Percentiles rank a stretch among this genome's conserved stretches.
These are phyloP conservation scores for Fundulus diaphanus DNA, from an alignment of 2,797 vertebrate species.

Conservation along the genomic window DNA sequence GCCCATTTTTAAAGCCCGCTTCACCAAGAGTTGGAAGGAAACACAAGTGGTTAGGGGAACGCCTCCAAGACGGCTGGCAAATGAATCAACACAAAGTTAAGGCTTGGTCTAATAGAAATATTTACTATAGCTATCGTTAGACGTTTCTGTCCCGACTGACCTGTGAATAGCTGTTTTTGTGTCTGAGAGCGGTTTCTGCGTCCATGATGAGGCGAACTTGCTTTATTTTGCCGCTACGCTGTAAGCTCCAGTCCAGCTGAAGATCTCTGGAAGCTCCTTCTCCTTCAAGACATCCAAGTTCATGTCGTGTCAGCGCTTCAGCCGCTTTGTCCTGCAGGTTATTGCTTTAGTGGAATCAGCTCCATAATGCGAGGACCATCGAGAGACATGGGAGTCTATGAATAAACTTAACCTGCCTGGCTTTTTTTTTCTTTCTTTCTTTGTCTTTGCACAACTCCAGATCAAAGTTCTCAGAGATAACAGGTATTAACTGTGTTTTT, in stretches of 20 bases:
- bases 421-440: constrained; percentile 17
- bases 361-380: constrained; percentile 27
- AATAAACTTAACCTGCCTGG: constrained; percentile 20
- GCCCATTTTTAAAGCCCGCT: background rate
- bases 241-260: constrained; percentile 57
- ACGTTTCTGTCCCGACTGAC: constrained; percentile 57
- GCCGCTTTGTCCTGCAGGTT: constrained; percentile 14
- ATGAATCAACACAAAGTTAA: background rate
- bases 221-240: background rate
- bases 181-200: constrained; percentile 35
- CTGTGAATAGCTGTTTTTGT: constrained; percentile 44
- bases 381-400: constrained; percentile 27
- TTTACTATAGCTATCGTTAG: no score
- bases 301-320: constrained; percentile 38
- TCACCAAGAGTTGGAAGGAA: background rate
- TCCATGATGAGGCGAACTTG: constrained; percentile 54
- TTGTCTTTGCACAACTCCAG: constrained; percentile 64
- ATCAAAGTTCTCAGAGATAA: constrained; percentile 85
- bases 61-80: background rate
- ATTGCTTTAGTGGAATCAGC: constrained; percentile 15
- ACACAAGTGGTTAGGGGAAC: background rate
- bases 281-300: constrained; percentile 15
- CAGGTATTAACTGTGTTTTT: constrained; percentile 54
- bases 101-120: background rate
- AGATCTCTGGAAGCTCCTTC: constrained; percentile 31